These are phyloP conservation scores for Podilymbus podiceps DNA, from an alignment of 2,113 vertebrate species.

Conservation along the genomic window DNA sequence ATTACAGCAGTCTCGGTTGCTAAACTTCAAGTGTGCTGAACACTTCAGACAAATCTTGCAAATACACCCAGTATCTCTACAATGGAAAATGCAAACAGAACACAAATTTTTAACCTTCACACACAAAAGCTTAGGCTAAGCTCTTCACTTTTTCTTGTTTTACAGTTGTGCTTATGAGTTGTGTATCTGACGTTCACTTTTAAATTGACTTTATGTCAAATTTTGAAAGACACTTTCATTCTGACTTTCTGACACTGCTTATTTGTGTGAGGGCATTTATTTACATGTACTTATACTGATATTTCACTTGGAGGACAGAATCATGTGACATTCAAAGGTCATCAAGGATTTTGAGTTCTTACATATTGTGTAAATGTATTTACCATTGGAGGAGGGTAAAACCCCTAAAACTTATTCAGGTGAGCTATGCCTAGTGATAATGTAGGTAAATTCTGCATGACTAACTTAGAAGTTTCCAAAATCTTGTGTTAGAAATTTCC, in stretches of 20 bases:
- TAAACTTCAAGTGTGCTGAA: not conserved
- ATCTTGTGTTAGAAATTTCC: not conserved
- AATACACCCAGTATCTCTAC: not conserved
- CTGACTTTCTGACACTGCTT: not conserved
- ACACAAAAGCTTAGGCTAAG: not conserved
- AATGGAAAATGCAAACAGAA: not conserved
- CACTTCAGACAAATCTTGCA: not conserved
- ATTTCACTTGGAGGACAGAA: not conserved
- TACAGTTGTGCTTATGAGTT: not conserved
- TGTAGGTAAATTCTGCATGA: not conserved
- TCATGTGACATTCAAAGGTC: not conserved
- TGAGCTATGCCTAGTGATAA: not conserved
- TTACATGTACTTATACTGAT: not conserved
- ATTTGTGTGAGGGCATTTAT: not conserved
- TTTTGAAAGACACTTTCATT: not conserved
- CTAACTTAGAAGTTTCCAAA: not conserved
- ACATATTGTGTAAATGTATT: not conserved
- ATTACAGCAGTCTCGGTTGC: not conserved
- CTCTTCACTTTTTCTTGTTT: not conserved
- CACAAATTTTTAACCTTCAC: not conserved
- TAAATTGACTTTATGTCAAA: not conserved
- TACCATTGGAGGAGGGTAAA: fast-evolving
- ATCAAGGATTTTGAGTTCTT: not conserved
- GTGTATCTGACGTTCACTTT: not conserved
- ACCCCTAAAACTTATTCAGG: fast-evolving